Evolutionary conservation across 2,113 vertebrate genomes (phyloP), one percentile per base, ranked within the genome.

Genomic region (Choloepus hoffmanni): DNA sequence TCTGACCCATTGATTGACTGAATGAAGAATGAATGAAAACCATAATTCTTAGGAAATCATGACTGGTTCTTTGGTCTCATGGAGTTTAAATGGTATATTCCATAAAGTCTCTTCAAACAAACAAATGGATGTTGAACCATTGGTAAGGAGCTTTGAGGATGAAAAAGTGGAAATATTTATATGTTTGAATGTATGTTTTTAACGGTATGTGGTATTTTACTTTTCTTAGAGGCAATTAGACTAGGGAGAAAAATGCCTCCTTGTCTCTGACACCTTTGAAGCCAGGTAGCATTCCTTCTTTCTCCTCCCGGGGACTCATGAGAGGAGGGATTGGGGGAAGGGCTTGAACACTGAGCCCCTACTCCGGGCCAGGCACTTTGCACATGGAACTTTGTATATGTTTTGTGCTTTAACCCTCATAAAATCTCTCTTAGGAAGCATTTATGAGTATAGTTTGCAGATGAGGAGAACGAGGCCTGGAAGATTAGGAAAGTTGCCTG

Each of bases 41-140:
- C n/a, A 36, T 18, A 62, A 85, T 60, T 73, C 28, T 78, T 73
- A 95, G 90, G 72, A 85, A 82, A 82, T 73, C n/a, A 70, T 28
- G 77, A n/a, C 65, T 84, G 3, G 1, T 23, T 89, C 28, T 33
- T 85, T 60, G 16, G n/a, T 74, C 18, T 72, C 36, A 21, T 4
- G 24, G 15, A 10, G 16, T 79, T 92, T 65, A 53, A n/a, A 76
- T 63, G 48, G 33, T 19, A 4, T 13, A 53, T 86, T 94, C 43
- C 24, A n/a, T 60, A n/a, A 65, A 24, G 19, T 91, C n/a, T 84
- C 16, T 67, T 48, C 48, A 78, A 77, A 82, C 67, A 18, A 72
- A 8, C 15, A 26, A 65, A 33, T 24, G 33, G 48, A 13, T 53
- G 24, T 23, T 12, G 78, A 82, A 62, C 45, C 16, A 33, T 23